Base-by-base conservation (phyloP, 2,113 vertebrate genomes). In the Notarius quadriscutis region DNA sequence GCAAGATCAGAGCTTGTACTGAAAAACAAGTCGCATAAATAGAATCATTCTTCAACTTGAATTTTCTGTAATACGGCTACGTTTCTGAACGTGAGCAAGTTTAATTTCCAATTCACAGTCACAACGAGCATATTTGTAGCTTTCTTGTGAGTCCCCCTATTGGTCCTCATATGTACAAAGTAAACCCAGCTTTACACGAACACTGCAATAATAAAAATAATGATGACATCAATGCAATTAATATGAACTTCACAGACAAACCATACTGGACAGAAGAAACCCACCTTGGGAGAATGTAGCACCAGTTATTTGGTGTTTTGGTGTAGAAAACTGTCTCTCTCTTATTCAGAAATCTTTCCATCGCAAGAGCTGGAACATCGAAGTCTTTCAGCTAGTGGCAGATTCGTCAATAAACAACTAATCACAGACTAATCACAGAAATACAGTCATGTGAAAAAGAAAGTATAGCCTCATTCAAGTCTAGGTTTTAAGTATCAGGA, bases 211-310 rank as follows among this genome's bases (percentile, higher is more conserved):
- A 53, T 14, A 27, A 8, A 75, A 79, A 57, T 57, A 79, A 18
- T 78, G 1, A 55, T 7, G 53, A 10, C 17, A 50, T 50, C 10
- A 50, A 51, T 25, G 25, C 14, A 22, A 51, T 18, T 51, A 8
- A 22, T 50, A 22, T 22, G 1, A 4, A n/a, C n/a, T 50, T 53
- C 22, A 67, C 53, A 53, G 25, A 88, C 25, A 48, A 34, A 83
- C 11, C 27, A 75, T 9, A 48, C 15, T 25, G 12, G 2, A 57
- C 20, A 75, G 79, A 50, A 88, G 74, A 91, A 67, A 82, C 93
- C 88, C 90, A 99, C 98, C 98, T 99, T 92, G 97, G 97, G 89
- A 99, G 96, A 90, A 99, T 91, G 58, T 97, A 97, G 87, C 97
- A 98, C 97, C 97, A 98, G 89, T 94, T 93, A 92, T 88, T 94